Evolutionary conservation across 2,888 invertebrate species (phyloP), one percentile per base, ranked within the genome.

Genomic region (Aporophyla lueneburgensis): DNA sequence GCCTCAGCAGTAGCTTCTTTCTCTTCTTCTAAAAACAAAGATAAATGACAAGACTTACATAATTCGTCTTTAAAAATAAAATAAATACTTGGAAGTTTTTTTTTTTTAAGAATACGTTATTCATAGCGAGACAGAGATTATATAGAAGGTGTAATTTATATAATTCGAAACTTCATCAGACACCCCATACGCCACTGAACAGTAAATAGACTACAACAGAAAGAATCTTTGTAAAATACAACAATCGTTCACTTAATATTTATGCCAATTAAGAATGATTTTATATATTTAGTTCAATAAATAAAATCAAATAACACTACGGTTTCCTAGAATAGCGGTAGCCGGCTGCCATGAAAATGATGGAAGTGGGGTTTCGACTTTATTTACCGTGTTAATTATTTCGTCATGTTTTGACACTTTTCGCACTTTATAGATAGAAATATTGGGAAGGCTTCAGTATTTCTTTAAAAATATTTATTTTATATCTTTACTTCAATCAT

Each of bases 1-100:
- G 85, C 76, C 40, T 92, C 94, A 59, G 92, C 86, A 61, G 85
- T 82, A 10, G 91, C 87, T 56, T 92, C 95, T 80, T 96, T 95
- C 71, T 94, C 95, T 67, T 94, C 95, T 88, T 95, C 96, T 95
- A 86, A 62, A 90, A 68, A 54, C n/a, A 72, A 70, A 21, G 16
- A 71, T 21, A 1, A 27, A 71, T 49, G n/a, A 49, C 27, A 70
- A 27, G 21, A 62, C 27, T 14, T 27, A 7, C 7, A 21, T 43
- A 24, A 19, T 12, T 14, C 19, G 5, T 24, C 10, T 24, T 43
- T 21, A 53, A 16, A 65, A n/a, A 19, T 46, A 46, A 24, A 5
- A 68, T 2, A 1, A 1, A 9, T 27, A 9, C 14, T 51, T 21
- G 49, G 49, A 66, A 51, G n/a, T n/a, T n/a, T 24, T 5, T 0